These are phyloP conservation scores for Melanaphis sacchari DNA, from an alignment of 1,140 invertebrate genomes.

Conservation along the genomic window DNA sequence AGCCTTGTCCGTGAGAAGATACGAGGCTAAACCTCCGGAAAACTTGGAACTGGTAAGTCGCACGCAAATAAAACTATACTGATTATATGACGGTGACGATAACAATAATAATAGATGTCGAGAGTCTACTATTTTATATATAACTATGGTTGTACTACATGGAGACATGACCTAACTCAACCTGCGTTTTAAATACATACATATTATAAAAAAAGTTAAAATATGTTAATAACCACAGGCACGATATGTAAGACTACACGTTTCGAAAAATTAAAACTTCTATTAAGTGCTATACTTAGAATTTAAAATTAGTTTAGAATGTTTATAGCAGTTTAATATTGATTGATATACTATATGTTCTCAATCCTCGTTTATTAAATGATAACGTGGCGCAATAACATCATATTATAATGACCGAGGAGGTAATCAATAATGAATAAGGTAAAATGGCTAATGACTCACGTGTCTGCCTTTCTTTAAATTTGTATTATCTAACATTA, in stretches of 20 bases:
- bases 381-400: not conserved
- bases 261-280: not conserved
- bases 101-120: not conserved
- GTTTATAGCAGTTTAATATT: not conserved
- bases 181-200: not conserved
- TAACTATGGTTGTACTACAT: not conserved
- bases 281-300: not conserved
- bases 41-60: constrained; percentile 59
- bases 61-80: not conserved
- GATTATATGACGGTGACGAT: not conserved
- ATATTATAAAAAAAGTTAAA: not conserved
- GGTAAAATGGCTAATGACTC: not conserved
- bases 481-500: not conserved
- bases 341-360: not conserved
- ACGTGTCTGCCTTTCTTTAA: not conserved
- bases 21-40: constrained; percentile 59
- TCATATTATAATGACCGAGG: not conserved
- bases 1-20: constrained; percentile 59
- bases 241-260: not conserved
- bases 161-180: not conserved
- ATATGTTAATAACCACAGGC: not conserved
- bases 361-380: not conserved
- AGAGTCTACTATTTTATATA: not conserved
- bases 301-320: not conserved
- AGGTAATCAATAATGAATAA: not conserved